Base-by-base conservation (phyloP, 1,140 invertebrate species). In the Hydropsyche tenuis region DNA sequence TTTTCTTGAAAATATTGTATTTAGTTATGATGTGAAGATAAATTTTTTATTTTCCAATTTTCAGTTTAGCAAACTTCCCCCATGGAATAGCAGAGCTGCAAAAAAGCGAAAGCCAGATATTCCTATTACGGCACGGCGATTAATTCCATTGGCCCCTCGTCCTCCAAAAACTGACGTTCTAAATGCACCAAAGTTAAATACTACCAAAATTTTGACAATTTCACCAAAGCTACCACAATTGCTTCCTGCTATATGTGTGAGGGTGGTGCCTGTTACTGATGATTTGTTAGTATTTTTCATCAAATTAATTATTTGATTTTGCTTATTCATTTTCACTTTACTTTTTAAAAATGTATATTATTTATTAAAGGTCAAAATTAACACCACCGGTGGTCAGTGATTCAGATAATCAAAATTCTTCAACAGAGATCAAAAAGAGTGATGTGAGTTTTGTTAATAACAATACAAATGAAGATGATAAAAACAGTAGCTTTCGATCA, bases 71-170 rank as follows among this genome's bases (percentile, higher is more conserved):
- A 80, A 77, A 0, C 23, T 83, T 37, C 82, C 82, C 1, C 77
- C 74, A 14, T 79, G 80, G 77, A 73, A 79, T 0, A 80, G 81
- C 37, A 80, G 82, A 0, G 69, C 80, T 9, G 78, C 79, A 43
- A 78, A 80, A 14, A 46, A 69, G 11, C 65, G 78, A 4, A 79
- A 79, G 37, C 74, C 78, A 6, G 56, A 37, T 37, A 37, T 3
- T 37, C 75, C 80, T 1, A 81, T 84, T 27, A 81, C 82, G 0
- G 82, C 82, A 25, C 82, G 83, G 63, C 62, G 81, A 0, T 75
- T 83, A 27, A 74, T 83, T 62, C 82, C 82, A 9, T 72, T 84
- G 27, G 74, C 83, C 78, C 82, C 82, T 42, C 82, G 82, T 27
- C 76, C 82, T 48, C 79, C 82, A 14, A 3, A 12, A 5, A 23